Evolutionary conservation across 2,888 invertebrate species (phyloP).

Genomic region (Aspidiotus destructor): DNA sequence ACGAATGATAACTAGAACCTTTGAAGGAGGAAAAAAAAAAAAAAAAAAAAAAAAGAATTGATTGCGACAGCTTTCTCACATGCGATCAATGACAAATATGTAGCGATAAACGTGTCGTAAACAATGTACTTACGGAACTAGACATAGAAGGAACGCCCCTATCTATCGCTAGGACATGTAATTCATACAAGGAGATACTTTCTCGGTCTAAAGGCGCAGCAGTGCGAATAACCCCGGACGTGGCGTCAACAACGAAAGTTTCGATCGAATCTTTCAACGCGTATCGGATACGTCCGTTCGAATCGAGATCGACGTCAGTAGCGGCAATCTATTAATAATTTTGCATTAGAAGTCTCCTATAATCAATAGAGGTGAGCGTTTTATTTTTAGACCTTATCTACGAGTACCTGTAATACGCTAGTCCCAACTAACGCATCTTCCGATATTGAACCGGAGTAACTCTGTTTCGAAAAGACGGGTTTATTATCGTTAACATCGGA

Average conservation of each 20-base stretch:
- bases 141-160: slow-evolving; percentile 71
- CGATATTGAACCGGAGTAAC: slow-evolving; percentile 70
- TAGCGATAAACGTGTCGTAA: too few relatives aligned
- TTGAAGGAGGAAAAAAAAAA: too few relatives aligned
- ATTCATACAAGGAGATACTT: slow-evolving; percentile 69
- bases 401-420: slow-evolving; percentile 43
- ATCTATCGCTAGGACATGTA: slow-evolving; percentile 82
- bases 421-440: slow-evolving; percentile 79
- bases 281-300: slow-evolving; percentile 79
- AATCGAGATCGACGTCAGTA: slow-evolving; percentile 71
- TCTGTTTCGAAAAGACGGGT: slow-evolving; percentile 71
- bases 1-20: slow-evolving; percentile 66
- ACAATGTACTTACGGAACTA: slow-evolving; percentile 44
- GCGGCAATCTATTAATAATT: slow-evolving; percentile 57
- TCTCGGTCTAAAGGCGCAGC: slow-evolving; percentile 86
- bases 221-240: slow-evolving; percentile 83
- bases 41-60: slow-evolving; percentile 9
- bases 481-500: slow-evolving; percentile 94
- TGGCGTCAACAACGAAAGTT: slow-evolving; percentile 83
- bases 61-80: not conserved
- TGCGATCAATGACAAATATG: too few relatives aligned
- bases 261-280: slow-evolving; percentile 66
- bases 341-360: too few relatives aligned
- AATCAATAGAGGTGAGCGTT: too few relatives aligned
- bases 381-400: not conserved